phyloP scores from a whole-genome alignment of 2,888 invertebrate genomes.

The Drosophila yooni region DNA sequence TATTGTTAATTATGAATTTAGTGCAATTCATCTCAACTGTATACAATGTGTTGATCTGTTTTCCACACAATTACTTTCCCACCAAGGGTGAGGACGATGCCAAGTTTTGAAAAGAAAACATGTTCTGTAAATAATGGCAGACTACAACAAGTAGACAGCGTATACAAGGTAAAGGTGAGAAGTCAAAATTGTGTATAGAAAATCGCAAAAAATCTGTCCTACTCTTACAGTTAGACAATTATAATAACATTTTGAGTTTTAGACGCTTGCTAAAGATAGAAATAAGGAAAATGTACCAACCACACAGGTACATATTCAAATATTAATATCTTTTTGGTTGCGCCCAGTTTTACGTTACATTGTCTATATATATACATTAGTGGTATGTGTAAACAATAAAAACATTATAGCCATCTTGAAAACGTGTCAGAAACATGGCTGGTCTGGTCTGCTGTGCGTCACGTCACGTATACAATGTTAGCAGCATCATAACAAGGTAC shows the following conservation, averaged over 20 bases:
- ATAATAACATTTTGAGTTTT: too few species aligned
- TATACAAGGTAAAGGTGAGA: not conserved
- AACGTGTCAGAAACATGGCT: constrained; percentile 3
- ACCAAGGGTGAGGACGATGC: not conserved
- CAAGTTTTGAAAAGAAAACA: not conserved
- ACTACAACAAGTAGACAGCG: not conserved
- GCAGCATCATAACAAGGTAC: constrained; percentile 20
- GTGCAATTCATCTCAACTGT: constrained; percentile 20
- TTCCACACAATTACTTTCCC: constrained; percentile 36
- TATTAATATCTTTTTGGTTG: not conserved
- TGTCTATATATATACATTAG: not conserved
- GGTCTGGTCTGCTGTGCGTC: constrained; percentile 23
- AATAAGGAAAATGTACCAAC: not conserved
- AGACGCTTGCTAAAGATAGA: not conserved
- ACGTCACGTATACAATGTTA: constrained; percentile 42
- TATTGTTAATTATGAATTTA: constrained; percentile 27
- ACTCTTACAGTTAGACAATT: too few species aligned
- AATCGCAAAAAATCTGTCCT: not conserved
- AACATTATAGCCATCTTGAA: constrained; percentile 1
- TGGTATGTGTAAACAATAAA: not conserved
- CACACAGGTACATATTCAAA: not conserved
- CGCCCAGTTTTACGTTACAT: not conserved
- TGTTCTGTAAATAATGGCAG: not conserved
- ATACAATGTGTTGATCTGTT: constrained; percentile 38
- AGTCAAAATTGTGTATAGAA: not conserved